A percentile compares a stretch with the other conserved stretches of the same genome.
Evolutionary conservation across 1,140 invertebrate genomes (phyloP).

Genomic region (Pinna nobilis): DNA sequence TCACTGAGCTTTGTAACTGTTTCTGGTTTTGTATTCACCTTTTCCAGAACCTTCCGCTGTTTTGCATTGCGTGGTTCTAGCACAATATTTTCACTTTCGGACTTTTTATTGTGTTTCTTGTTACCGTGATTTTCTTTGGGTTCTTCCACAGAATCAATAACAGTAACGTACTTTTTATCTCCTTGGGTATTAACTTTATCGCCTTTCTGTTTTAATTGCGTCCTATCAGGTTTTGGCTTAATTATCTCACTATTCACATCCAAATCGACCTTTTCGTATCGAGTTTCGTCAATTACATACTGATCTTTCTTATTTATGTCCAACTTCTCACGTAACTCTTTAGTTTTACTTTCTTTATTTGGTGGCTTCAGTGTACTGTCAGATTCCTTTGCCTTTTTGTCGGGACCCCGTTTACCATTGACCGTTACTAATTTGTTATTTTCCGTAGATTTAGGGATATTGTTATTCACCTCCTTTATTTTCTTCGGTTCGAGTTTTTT

Average conservation of each 20-base stretch:
- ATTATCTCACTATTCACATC: no score
- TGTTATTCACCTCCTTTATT: no score
- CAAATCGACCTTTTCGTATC: no score
- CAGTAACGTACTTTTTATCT: neutral
- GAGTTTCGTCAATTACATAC: no score
- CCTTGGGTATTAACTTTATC: neutral
- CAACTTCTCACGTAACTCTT: neutral
- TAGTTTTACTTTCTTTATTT: conserved; percentile 5
- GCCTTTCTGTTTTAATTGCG: neutral
- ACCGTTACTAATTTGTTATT: no score
- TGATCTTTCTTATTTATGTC: neutral
- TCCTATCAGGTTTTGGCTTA: no score
- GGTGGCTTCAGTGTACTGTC: no score
- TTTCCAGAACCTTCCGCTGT: conserved; percentile 4
- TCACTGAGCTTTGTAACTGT: no score
- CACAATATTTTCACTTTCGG: neutral
- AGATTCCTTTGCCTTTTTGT: neutral
- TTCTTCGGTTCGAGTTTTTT: no score
- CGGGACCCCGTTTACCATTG: no score
- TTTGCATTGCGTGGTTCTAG: conserved; percentile 3
- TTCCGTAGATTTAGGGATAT: no score
- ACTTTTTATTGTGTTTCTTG: neutral
- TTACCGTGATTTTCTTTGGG: neutral
- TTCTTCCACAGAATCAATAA: neutral
- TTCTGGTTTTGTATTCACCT: neutral